Percentiles rank a stretch among this genome's conserved stretches.
phyloP scores from a whole-genome alignment of 2,797 vertebrate genomes.

The Hyperoplus immaculatus region DNA sequence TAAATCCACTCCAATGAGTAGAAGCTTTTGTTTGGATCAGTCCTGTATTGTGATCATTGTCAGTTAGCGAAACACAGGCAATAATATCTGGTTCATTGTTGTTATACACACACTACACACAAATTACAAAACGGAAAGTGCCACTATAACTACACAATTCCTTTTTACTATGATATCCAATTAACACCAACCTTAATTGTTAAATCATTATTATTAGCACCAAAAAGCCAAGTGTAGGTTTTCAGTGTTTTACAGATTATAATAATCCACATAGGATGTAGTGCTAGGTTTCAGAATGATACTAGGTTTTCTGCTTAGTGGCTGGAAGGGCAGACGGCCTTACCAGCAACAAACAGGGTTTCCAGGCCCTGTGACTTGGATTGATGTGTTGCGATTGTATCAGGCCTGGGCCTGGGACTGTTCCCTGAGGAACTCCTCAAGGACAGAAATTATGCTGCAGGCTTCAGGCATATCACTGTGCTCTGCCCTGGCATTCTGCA shows the following conservation, averaged over 20 bases:
- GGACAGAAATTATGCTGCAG: slow-evolving; percentile 92
- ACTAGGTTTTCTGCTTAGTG: neutral
- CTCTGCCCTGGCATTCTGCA: slow-evolving; percentile 94
- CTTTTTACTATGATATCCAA: slow-evolving; percentile 1
- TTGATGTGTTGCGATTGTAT: neutral
- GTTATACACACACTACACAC: neutral
- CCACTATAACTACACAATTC: neutral
- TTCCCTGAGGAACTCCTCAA: slow-evolving; percentile 95
- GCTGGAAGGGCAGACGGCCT: neutral
- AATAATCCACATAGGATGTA: slow-evolving; percentile 21
- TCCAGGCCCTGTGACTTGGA: neutral
- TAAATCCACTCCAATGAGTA: slow-evolving; percentile 3
- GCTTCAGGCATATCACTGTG: slow-evolving; percentile 94
- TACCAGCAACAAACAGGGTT: neutral
- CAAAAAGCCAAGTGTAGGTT: slow-evolving; percentile 7
- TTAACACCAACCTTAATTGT: neutral
- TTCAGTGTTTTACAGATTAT: slow-evolving; percentile 44
- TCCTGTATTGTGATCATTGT: slow-evolving; percentile 43
- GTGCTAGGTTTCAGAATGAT: slow-evolving; percentile 17
- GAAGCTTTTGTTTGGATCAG: slow-evolving; percentile 36
- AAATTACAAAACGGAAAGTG: slow-evolving; percentile 11
- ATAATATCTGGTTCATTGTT: slow-evolving; percentile 64
- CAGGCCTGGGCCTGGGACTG: slow-evolving; percentile 74
- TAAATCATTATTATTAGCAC: slow-evolving; percentile 10
- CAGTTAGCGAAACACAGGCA: slow-evolving; percentile 48